Conservation (phyloP, 2,113 vertebrate genomes). For the Macrotis lagotis region DNA sequence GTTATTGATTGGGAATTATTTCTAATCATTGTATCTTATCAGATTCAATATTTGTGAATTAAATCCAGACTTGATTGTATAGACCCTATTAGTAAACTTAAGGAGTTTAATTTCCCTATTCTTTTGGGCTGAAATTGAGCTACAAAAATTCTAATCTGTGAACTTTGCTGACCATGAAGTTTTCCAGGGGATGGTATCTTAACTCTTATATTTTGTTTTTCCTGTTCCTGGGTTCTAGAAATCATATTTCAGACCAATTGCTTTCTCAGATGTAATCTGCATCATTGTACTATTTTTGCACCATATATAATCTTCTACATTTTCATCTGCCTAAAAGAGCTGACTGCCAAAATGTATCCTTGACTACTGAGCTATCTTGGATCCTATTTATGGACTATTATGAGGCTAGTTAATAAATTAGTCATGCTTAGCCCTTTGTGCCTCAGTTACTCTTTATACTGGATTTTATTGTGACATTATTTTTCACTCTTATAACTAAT, state of each 20-base stretch:
- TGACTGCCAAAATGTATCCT: neutral
- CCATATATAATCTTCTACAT: neutral
- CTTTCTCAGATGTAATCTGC: neutral
- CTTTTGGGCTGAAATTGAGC: neutral
- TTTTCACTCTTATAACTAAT: neutral
- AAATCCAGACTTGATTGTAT: neutral
- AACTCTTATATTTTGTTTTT: neutral
- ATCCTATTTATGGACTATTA: neutral
- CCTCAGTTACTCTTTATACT: neutral
- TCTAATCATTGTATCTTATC: neutral
- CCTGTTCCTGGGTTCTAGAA: neutral
- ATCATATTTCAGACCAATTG: neutral
- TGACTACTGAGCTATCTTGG: neutral
- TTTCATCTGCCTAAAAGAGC: neutral
- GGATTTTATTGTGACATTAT: neutral
- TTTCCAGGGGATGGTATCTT: neutral
- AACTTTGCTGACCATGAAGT: neutral
- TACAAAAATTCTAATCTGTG: neutral
- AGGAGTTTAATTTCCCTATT: neutral
- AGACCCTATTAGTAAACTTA: neutral
- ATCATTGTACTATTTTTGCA: neutral
- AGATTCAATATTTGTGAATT: neutral
- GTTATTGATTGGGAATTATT: neutral
- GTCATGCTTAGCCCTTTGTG: neutral
- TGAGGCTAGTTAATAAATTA: neutral